Conservation (phyloP, 2,888 invertebrate species). For the Eupithecia abbreviata region DNA sequence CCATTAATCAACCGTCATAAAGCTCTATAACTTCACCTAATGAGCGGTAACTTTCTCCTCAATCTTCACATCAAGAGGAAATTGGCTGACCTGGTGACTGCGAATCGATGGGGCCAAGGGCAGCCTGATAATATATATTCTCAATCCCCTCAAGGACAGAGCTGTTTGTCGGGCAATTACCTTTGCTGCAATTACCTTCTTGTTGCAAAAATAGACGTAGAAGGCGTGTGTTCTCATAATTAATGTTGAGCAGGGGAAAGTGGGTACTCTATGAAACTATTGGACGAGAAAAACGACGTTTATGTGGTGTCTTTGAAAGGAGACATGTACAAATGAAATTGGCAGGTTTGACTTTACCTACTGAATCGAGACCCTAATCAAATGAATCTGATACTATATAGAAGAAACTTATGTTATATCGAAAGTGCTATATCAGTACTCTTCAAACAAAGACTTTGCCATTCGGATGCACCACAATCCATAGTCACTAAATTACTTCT, state of each 20-base stretch:
- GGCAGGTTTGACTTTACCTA: background rate
- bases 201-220: slow-evolving; percentile 3
- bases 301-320: background rate
- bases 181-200: background rate
- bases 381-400: background rate
- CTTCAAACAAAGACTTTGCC: background rate
- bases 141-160: slow-evolving; percentile 16
- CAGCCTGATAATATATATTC: slow-evolving; percentile 23
- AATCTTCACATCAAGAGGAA: slow-evolving; percentile 27
- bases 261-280: background rate
- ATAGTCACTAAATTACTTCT: background rate
- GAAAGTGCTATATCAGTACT: background rate
- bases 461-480: background rate
- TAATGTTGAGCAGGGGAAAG: background rate
- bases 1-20: slow-evolving; percentile 8
- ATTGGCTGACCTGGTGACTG: slow-evolving; percentile 23
- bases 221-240: background rate
- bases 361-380: background rate
- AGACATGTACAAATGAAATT: background rate
- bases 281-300: background rate
- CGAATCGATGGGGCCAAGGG: slow-evolving; percentile 38
- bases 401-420: background rate
- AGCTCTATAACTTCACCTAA: background rate
- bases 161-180: background rate
- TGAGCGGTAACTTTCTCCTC: slow-evolving; percentile 9